Evolutionary conservation across 2,888 invertebrate species (phyloP).

Genomic region (Tenthredo mesomela): DNA sequence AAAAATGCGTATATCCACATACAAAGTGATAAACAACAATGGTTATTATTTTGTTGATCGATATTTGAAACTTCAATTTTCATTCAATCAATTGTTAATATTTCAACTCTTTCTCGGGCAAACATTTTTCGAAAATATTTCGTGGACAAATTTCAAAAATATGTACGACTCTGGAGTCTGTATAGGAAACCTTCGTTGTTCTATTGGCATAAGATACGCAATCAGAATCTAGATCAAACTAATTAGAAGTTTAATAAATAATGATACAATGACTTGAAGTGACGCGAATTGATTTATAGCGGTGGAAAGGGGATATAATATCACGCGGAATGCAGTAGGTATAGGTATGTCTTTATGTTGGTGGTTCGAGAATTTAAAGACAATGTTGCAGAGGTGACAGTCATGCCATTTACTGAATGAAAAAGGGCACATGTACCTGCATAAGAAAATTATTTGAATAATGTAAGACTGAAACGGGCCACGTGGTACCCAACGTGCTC

Average conservation of each 20-base stretch:
- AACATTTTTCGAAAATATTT: not conserved
- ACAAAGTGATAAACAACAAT: no score
- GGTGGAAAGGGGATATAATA: not conserved
- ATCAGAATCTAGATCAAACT: not conserved
- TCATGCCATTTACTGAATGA: not conserved
- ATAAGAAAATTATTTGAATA: not conserved
- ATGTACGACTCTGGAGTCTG: not conserved
- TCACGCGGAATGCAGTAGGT: slow-evolving; percentile 3
- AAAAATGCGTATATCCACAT: not conserved
- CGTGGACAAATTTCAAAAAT: not conserved
- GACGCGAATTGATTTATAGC: not conserved
- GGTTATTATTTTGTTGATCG: no score
- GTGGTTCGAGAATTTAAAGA: not conserved
- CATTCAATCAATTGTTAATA: no score
- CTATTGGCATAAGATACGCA: not conserved
- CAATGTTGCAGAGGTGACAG: not conserved
- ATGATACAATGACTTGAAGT: not conserved
- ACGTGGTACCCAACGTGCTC: not conserved
- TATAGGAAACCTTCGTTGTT: not conserved
- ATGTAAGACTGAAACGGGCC: not conserved
- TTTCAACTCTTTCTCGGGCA: no score
- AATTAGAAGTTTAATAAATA: slow-evolving; percentile 3
- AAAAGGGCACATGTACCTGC: not conserved
- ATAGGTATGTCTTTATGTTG: not conserved
- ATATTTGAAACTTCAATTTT: no score